Conservation (phyloP, 1,140 invertebrate genomes). For the Helicoverpa armigera region DNA sequence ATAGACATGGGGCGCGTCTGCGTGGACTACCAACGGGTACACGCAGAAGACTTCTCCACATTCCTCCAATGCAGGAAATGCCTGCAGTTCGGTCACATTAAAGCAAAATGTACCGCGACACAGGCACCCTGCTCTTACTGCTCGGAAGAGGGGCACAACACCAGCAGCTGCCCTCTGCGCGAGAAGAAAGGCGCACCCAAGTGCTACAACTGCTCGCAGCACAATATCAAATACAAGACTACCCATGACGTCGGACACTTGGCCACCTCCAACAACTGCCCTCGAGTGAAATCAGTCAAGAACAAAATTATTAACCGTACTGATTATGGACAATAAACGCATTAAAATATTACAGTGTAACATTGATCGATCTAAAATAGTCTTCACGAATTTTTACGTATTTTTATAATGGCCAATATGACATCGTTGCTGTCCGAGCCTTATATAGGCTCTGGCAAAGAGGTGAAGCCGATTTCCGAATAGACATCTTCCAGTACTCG, state of each 20-base stretch:
- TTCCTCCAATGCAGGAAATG: slow-evolving; percentile 12
- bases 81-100: too few relatives aligned
- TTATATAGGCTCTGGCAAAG: too few relatives aligned
- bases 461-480: too few relatives aligned
- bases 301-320: too few relatives aligned
- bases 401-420: background rate
- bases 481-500: too few relatives aligned
- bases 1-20: slow-evolving; percentile 8
- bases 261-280: slow-evolving; percentile 43
- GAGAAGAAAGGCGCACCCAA: too few relatives aligned
- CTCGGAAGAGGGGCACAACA: too few relatives aligned
- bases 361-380: slow-evolving; percentile 35
- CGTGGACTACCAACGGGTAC: slow-evolving; percentile 52
- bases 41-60: slow-evolving; percentile 52
- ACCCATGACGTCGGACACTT: slow-evolving; percentile 11
- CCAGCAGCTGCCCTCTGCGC: too few relatives aligned
- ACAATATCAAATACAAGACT: slow-evolving; percentile 9
- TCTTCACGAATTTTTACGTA: slow-evolving; percentile 31
- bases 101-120: too few relatives aligned
- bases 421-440: too few relatives aligned
- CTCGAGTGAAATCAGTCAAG: too few relatives aligned
- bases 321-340: slow-evolving; percentile 44
- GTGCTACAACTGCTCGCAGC: background rate
- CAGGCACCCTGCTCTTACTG: too few relatives aligned
- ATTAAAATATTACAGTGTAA: slow-evolving; percentile 42